phyloP scores from a whole-genome alignment of 1,140 invertebrate species.

The Aleiodes sp. region DNA sequence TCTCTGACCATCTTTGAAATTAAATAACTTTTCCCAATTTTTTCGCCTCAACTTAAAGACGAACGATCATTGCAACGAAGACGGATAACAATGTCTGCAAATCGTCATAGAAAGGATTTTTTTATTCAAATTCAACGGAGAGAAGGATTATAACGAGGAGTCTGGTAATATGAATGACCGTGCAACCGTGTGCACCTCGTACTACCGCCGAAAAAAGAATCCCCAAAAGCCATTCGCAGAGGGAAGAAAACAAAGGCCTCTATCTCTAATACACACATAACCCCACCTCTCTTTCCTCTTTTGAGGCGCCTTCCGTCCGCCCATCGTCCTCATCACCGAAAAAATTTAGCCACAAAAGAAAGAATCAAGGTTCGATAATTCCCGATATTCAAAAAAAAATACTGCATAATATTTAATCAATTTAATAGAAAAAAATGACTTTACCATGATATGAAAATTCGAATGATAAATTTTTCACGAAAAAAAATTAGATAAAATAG shows the following conservation, averaged over 20 bases:
- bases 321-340: background rate
- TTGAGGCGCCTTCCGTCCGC: constrained; percentile 5
- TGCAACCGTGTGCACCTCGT: constrained; percentile 13
- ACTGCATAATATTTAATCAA: background rate
- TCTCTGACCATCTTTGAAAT: too few relatives aligned
- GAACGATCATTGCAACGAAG: too few relatives aligned
- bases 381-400: constrained; percentile 18
- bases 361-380: constrained; percentile 11
- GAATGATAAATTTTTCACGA: too few relatives aligned
- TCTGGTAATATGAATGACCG: constrained; percentile 44
- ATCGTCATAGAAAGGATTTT: background rate
- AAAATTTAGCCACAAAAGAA: background rate
- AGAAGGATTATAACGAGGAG: background rate
- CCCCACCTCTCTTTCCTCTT: background rate
- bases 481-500: too few relatives aligned
- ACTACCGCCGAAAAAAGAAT: background rate
- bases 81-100: too few relatives aligned
- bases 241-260: constrained; percentile 8
- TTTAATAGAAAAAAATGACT: too few relatives aligned
- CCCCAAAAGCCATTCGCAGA: background rate
- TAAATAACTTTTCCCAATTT: too few relatives aligned
- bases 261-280: background rate
- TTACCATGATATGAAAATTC: too few relatives aligned
- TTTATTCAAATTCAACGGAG: background rate
- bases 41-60: too few relatives aligned